phyloP scores from a whole-genome alignment of 2,797 vertebrate genomes.

The Lates japonicus region DNA sequence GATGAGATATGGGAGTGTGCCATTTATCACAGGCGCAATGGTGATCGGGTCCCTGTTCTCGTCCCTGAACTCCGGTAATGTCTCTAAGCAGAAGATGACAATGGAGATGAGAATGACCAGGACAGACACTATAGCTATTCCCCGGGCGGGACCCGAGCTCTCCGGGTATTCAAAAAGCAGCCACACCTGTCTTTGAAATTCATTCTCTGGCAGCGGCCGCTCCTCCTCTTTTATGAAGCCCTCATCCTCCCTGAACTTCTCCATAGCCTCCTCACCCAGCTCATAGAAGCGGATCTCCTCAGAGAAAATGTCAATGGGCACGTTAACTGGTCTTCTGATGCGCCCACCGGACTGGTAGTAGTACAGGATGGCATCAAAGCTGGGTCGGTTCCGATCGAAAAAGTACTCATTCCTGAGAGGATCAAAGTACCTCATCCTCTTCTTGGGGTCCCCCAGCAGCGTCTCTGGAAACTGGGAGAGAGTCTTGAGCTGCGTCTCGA shows the following conservation, averaged over 20 bases:
- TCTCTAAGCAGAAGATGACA: constrained; percentile 98
- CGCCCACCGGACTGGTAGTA: constrained; percentile 98
- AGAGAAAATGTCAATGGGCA: constrained; percentile 98
- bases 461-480: constrained; percentile 98
- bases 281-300: constrained; percentile 99
- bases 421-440: constrained; percentile 98
- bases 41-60: constrained; percentile 90
- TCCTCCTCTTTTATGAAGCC: constrained; percentile 99
- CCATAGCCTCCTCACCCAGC: constrained; percentile 98
- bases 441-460: constrained; percentile 95
- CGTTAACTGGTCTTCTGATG: constrained; percentile 96
- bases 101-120: constrained; percentile 99
- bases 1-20: constrained; percentile 80
- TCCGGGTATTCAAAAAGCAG: constrained; percentile 98
- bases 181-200: constrained; percentile 98
- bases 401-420: constrained; percentile 99
- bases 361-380: constrained; percentile 98
- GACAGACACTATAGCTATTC: constrained; percentile 97
- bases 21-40: constrained; percentile 78
- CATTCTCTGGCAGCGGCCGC: constrained; percentile 93
- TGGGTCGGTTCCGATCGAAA: constrained; percentile 97
- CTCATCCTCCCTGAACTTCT: constrained; percentile 98
- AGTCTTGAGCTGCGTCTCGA: constrained; percentile 98
- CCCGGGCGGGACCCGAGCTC: constrained; percentile 96
- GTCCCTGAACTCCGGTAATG: constrained; percentile 95